Base-by-base conservation (phyloP, 2,113 vertebrate genomes). In the Guaruba guarouba region DNA sequence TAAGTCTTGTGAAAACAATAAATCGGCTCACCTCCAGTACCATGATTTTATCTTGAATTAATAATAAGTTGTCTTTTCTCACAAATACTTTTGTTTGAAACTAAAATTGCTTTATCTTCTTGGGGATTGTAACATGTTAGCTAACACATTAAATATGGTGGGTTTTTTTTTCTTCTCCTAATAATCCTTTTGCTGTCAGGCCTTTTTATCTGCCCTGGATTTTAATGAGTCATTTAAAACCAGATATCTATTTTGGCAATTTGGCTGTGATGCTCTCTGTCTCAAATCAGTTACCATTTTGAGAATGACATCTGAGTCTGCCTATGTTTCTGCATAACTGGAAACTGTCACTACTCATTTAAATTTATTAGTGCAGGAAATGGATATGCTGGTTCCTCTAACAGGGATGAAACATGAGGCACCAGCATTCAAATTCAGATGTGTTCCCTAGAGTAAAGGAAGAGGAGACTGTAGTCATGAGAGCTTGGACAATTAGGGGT, bases 281-380 rank as follows among this genome's bases (percentile, higher is more conserved):
- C 64, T 82, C 82, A 76, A 96, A 92, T 81, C 86, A 86, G 69
- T 94, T 75, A 68, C 69, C 52, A 57, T 92, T 96, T 92, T 71
- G 86, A 82, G 90, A 76, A 59, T 94, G 93, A 80, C 88, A 97
- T 95, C 90, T 83, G 85, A 96, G 93, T 96, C 93, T 96, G 82
- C 71, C 85, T 84, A 5, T 93, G 83, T 93, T 96, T 97, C 95
- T 92, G 92, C 93, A 91, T 94, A 96, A 39, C 92, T 97, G 88
- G 81, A 85, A 89, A 33, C 90, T 92, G 93, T 96, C 92, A 89
- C 74, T 96, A 84, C 92, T 93, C 78, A 82, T 96, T 92, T 86
- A 37, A 93, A 93, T 37, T 95, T 84, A 91, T 41, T 92, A 87
- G 66, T 79, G 33, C 63, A 96, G 91, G 96, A 93, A 95, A 95